phyloP scores from a whole-genome alignment of 2,888 invertebrate species.

The Clanis bilineata region DNA sequence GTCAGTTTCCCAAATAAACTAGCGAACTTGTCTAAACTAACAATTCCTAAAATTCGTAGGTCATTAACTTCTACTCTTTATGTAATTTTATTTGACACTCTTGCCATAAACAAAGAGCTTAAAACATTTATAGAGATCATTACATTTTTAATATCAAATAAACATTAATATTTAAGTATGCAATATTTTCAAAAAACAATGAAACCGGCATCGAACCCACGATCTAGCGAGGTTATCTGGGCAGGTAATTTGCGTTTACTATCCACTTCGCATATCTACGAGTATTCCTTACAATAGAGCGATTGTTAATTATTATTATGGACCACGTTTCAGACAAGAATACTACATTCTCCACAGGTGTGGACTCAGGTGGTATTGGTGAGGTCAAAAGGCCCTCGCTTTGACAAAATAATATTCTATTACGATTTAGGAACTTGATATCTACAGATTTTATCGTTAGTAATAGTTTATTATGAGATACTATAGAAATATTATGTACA shows the following conservation, averaged over 20 bases:
- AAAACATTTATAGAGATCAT: background rate
- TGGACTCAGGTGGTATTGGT: background rate
- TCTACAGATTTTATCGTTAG: too few relatives aligned
- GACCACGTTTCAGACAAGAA: slow-evolving; percentile 10
- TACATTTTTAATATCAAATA: background rate
- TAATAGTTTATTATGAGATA: too few relatives aligned
- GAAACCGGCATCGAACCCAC: background rate
- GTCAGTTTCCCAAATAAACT: too few relatives aligned
- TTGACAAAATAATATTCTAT: background rate
- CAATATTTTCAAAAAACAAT: background rate
- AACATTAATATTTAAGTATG: background rate
- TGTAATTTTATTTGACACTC: too few relatives aligned
- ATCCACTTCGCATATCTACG: slow-evolving; percentile 15
- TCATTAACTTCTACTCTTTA: too few relatives aligned
- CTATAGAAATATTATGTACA: too few relatives aligned
- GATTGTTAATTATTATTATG: slow-evolving; percentile 17
- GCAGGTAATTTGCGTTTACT: slow-evolving; percentile 9
- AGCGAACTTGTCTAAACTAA: too few relatives aligned
- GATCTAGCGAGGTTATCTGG: background rate
- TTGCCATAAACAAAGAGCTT: too few relatives aligned
- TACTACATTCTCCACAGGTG: background rate
- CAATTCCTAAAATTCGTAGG: too few relatives aligned
- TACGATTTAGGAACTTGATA: background rate
- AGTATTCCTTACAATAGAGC: slow-evolving; percentile 10
- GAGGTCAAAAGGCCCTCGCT: background rate